phyloP scores from a whole-genome alignment of 35 echinoderm and acorn worm genomes.

The Apostichopus californicus region DNA sequence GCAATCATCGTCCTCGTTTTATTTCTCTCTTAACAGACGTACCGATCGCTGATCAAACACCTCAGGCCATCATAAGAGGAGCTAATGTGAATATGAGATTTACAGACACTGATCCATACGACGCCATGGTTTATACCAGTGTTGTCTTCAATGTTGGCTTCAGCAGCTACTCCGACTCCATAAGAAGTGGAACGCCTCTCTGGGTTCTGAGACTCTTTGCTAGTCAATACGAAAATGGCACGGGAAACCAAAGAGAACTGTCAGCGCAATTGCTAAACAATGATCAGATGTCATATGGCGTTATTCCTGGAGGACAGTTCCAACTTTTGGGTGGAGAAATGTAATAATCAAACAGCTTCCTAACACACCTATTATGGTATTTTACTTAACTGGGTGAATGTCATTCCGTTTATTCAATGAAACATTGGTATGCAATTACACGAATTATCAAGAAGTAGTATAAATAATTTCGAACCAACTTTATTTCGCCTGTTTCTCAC shows the following conservation, averaged over 20 bases:
- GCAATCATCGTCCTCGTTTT: too few species aligned
- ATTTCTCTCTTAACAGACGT: too few species aligned
- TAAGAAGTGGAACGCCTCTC: not conserved
- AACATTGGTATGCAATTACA: too few species aligned
- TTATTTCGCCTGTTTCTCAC: not conserved
- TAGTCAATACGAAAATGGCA: not conserved
- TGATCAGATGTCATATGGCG: not conserved
- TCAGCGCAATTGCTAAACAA: not conserved
- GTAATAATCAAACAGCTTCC: not conserved
- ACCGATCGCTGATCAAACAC: too few species aligned
- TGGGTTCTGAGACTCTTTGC: constrained; percentile 18
- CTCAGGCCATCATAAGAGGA: not conserved
- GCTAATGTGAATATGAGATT: not conserved
- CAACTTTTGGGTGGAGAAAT: not conserved
- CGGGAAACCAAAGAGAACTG: not conserved
- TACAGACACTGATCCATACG: not conserved
- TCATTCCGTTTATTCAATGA: too few species aligned
- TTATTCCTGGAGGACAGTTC: not conserved
- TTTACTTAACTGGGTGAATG: too few species aligned
- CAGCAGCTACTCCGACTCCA: not conserved
- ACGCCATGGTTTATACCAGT: not conserved
- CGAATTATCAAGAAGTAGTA: too few species aligned
- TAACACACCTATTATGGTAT: too few species aligned
- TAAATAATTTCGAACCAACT: not conserved
- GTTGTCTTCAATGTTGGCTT: not conserved